Evolutionary conservation across 2,888 invertebrate genomes (phyloP).

Genomic region (Aromia moschata): DNA sequence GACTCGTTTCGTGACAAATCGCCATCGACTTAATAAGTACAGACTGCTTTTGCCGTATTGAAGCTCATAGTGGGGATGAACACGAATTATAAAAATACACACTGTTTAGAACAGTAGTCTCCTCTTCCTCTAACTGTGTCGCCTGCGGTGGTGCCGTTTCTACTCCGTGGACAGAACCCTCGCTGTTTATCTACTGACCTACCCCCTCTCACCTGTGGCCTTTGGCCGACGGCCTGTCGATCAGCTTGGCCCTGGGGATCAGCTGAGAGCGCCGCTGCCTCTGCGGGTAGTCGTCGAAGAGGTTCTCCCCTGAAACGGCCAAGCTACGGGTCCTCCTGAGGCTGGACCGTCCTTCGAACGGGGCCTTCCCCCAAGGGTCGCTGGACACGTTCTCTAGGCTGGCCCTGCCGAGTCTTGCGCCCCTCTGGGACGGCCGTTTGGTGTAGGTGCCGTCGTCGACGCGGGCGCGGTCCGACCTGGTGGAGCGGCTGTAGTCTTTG

Average conservation of each 20-base stretch:
- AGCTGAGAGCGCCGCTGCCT: conserved; percentile 71
- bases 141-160: too few species aligned
- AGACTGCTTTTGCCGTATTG: too few species aligned
- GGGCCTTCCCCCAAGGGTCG: conserved; percentile 50
- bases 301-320: conserved; percentile 74
- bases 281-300: conserved; percentile 72
- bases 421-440: conserved; percentile 22
- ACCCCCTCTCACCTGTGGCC: conserved; percentile 68
- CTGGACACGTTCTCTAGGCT: conserved; percentile 61
- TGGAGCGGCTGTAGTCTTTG: conserved; percentile 47
- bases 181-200: too few species aligned
- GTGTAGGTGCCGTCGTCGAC: conserved; percentile 43
- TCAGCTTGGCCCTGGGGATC: conserved; percentile 82
- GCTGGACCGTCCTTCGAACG: conserved; percentile 41
- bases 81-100: too few species aligned
- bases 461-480: conserved; percentile 28
- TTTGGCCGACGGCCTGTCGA: conserved; percentile 72
- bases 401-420: conserved; percentile 48
- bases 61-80: too few species aligned
- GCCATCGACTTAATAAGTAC: too few species aligned
- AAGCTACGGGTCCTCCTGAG: conserved; percentile 51
- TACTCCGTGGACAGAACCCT: too few species aligned
- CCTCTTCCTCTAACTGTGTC: too few species aligned
- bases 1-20: too few species aligned
- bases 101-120: too few species aligned